Evolutionary conservation across 2,888 invertebrate species (phyloP).

Genomic region (Chorisops tibialis): DNA sequence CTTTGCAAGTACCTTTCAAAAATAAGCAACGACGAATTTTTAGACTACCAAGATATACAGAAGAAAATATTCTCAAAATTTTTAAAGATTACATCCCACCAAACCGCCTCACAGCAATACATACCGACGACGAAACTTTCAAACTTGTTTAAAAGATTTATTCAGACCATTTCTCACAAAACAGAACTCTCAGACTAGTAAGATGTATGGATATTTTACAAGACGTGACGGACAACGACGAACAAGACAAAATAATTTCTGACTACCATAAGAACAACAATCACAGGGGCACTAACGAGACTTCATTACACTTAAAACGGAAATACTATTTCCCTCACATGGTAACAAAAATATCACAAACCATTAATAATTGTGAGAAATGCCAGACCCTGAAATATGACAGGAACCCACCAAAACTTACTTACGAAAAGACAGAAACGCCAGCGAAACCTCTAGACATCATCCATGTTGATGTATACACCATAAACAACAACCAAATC

Average conservation of each 20-base stretch:
- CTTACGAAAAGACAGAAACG: slow-evolving; percentile 19
- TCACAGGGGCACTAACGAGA: slow-evolving; percentile 25
- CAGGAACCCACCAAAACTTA: slow-evolving; percentile 28
- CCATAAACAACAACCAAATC: slow-evolving; percentile 8
- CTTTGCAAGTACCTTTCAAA: slow-evolving; percentile 29
- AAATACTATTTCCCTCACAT: slow-evolving; percentile 24
- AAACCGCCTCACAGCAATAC: slow-evolving; percentile 34
- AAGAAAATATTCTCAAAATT: slow-evolving; percentile 28
- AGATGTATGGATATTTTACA: slow-evolving; percentile 4
- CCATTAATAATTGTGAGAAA: slow-evolving; percentile 27
- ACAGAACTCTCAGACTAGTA: slow-evolving; percentile 10
- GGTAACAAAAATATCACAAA: slow-evolving; percentile 24
- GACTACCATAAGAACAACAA: slow-evolving; percentile 26
- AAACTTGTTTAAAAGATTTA: slow-evolving; percentile 30
- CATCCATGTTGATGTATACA: slow-evolving; percentile 18
- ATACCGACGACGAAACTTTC: slow-evolving; percentile 33
- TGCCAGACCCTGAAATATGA: slow-evolving; percentile 25
- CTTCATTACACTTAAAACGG: slow-evolving; percentile 15
- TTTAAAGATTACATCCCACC: slow-evolving; percentile 33
- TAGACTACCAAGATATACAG: slow-evolving; percentile 23
- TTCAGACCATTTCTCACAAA: slow-evolving; percentile 17
- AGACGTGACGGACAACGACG: slow-evolving; percentile 18
- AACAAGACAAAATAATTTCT: slow-evolving; percentile 24
- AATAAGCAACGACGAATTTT: slow-evolving; percentile 33
- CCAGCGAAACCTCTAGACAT: slow-evolving; percentile 23